Percentiles rank a stretch among this genome's conserved stretches.
Conservation (phyloP, 2,113 vertebrate species). For the Zingel zingel region DNA sequence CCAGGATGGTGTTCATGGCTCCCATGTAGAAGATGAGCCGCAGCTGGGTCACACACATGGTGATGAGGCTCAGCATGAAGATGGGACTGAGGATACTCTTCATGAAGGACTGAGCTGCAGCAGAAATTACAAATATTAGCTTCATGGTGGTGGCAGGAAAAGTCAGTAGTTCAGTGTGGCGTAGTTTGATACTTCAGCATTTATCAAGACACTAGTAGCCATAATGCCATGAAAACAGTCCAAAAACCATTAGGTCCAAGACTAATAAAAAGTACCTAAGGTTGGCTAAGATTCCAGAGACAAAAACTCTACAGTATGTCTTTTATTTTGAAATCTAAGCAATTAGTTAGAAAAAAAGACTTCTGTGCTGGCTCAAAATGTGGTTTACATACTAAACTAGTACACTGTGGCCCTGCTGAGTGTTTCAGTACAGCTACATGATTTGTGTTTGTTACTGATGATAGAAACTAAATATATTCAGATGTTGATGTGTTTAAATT, state of each 20-base stretch:
- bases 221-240: no score
- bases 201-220: no score
- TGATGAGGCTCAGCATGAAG: conserved; percentile 96
- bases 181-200: no score
- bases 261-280: no score
- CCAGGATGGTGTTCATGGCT: conserved; percentile 97
- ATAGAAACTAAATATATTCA: no score
- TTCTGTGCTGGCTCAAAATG: not conserved
- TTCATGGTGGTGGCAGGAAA: no score
- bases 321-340: not conserved
- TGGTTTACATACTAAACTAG: not conserved
- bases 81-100: conserved; percentile 95
- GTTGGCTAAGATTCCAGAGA: no score
- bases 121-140: conserved; percentile 22
- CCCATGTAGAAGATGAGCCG: conserved; percentile 99
- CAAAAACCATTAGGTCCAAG: no score
- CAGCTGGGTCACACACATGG: conserved; percentile 98
- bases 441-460: not conserved
- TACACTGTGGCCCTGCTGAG: not conserved
- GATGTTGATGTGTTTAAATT: not conserved
- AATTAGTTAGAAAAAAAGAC: not conserved
- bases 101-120: conserved; percentile 90
- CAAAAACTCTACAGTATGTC: not conserved
- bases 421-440: not conserved
- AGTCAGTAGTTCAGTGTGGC: no score